Percentiles rank a stretch among this genome's conserved stretches.
phyloP scores from a whole-genome alignment of 2,797 vertebrate genomes.

The Ciconia nigra region DNA sequence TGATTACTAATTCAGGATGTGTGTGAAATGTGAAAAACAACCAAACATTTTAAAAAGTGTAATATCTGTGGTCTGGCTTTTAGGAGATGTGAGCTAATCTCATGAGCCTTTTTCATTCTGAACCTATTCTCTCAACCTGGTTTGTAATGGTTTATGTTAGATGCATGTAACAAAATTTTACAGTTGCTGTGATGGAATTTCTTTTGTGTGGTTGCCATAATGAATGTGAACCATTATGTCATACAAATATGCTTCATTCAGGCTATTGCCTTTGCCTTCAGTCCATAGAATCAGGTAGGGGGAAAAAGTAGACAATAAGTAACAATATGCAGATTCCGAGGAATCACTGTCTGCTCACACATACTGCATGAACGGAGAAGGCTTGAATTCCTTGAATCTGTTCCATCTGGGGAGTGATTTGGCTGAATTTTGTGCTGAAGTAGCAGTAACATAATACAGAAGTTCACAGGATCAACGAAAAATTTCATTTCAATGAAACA shows the following conservation, averaged over 20 bases:
- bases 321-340: neutral
- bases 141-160: neutral
- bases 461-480: neutral
- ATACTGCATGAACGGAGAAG: neutral
- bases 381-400: neutral
- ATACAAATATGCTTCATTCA: neutral
- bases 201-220: neutral
- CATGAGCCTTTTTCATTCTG: neutral
- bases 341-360: neutral
- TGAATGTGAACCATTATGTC: neutral
- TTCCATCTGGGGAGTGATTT: neutral
- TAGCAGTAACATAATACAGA: neutral
- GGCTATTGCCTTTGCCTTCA: neutral
- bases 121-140: neutral
- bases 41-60: neutral
- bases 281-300: neutral
- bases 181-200: neutral
- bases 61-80: accelerated
- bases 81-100: neutral
- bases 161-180: neutral
- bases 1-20: neutral
- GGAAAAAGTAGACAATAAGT: neutral
- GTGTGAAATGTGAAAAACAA: neutral
- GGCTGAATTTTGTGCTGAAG: neutral
- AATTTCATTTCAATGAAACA: neutral